These are phyloP conservation scores for Cristatella mucedo DNA, from an alignment of 2,888 invertebrate genomes.

Conservation along the genomic window DNA sequence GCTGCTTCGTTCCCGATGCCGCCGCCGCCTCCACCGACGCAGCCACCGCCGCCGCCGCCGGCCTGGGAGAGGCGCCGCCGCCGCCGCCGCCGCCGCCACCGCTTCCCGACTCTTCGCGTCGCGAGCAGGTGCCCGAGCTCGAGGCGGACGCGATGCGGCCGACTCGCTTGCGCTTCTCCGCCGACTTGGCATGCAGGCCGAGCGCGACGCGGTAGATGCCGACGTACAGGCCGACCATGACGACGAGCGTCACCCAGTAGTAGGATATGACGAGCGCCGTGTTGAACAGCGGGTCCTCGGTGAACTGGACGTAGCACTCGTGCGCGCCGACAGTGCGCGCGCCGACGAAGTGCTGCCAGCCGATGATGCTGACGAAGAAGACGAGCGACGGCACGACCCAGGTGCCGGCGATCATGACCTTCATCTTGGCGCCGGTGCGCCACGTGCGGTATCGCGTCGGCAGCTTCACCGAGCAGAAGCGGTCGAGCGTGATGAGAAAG, in stretches of 20 bases:
- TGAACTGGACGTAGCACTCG: constrained; percentile 86
- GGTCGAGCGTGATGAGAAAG: constrained; percentile 91
- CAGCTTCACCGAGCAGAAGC: constrained; percentile 95
- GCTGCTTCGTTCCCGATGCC: too few relatives aligned
- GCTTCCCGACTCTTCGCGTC: too few relatives aligned
- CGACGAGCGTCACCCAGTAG: constrained; percentile 90
- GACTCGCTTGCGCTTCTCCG: constrained; percentile 70
- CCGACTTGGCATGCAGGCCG: constrained; percentile 89
- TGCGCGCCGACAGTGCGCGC: constrained; percentile 68
- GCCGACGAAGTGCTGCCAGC: constrained; percentile 95
- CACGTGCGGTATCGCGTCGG: constrained; percentile 91
- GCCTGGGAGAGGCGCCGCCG: too few relatives aligned
- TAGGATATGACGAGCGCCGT: constrained; percentile 89
- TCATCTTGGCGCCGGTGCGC: constrained; percentile 80
- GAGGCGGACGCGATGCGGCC: too few relatives aligned
- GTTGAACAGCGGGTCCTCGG: constrained; percentile 91
- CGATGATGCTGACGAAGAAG: constrained; percentile 94
- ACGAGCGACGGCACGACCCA: constrained; percentile 91
- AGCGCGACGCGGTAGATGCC: constrained; percentile 94
- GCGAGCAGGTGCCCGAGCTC: too few relatives aligned
- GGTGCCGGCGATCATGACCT: constrained; percentile 85
- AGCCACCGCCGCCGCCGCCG: too few relatives aligned
- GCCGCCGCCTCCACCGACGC: too few relatives aligned
- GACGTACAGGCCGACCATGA: constrained; percentile 83
- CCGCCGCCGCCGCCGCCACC: too few relatives aligned